These are phyloP conservation scores for Drosophila hydei DNA, from an alignment of 1,140 invertebrate species.

Conservation along the genomic window DNA sequence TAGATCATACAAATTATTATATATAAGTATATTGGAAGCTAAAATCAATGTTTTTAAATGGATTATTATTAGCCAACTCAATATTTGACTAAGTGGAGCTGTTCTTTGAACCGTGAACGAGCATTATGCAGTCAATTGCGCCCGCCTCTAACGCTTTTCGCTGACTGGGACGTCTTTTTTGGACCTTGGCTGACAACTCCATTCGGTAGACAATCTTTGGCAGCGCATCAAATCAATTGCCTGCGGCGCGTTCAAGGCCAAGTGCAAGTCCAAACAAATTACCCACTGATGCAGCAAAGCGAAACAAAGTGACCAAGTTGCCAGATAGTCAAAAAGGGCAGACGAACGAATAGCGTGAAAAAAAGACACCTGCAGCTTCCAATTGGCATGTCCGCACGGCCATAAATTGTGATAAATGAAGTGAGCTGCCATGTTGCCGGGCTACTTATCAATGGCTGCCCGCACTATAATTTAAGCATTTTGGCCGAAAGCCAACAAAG, in stretches of 20 bases:
- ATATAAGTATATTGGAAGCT: no score
- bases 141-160: neutral
- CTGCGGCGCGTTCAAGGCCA: conserved; percentile 27
- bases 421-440: conserved; percentile 68
- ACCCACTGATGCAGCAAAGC: conserved; percentile 20
- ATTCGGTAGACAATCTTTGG: conserved; percentile 37
- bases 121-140: no score
- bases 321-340: neutral
- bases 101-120: no score
- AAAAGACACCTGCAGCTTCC: conserved; percentile 53
- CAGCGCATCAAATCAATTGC: conserved; percentile 47
- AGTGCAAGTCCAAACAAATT: conserved; percentile 27
- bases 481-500: conserved; percentile 60
- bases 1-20: no score
- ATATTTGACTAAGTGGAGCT: no score
- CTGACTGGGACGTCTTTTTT: neutral
- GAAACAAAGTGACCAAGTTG: conserved; percentile 8
- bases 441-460: conserved; percentile 72
- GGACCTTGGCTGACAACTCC: conserved; percentile 43
- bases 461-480: conserved; percentile 59
- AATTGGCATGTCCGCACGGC: conserved; percentile 55
- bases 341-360: neutral
- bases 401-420: conserved; percentile 81
- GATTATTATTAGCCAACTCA: no score
- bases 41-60: no score